Evolutionary conservation across 1,140 invertebrate species (phyloP).

Genomic region (Drosophila bifasciata): DNA sequence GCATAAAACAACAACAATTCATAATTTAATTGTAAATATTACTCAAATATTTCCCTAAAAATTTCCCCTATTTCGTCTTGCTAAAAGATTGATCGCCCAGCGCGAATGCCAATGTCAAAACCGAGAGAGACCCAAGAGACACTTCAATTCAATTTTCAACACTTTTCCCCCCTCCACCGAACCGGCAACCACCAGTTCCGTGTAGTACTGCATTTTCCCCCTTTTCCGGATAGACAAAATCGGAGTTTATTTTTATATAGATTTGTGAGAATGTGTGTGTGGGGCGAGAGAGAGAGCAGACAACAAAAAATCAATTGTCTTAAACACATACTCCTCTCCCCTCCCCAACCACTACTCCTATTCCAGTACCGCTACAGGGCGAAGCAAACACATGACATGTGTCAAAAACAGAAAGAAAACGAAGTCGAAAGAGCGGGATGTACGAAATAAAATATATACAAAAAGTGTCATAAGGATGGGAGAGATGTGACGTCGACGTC

Average conservation of each 20-base stretch:
- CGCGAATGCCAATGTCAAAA: constrained; percentile 64
- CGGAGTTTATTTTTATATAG: constrained; percentile 61
- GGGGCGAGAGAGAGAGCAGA: constrained; percentile 44
- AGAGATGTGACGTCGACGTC: constrained; percentile 1
- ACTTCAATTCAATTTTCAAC: constrained; percentile 63
- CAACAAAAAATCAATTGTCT: constrained; percentile 75
- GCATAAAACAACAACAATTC: too few species aligned
- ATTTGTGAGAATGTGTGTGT: constrained; percentile 7
- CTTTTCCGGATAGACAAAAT: constrained; percentile 18
- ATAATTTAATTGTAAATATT: neutral
- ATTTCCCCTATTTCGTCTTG: neutral
- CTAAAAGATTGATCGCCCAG: constrained; percentile 34
- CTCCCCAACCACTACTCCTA: constrained; percentile 2
- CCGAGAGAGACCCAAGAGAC: constrained; percentile 17
- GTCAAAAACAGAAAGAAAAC: constrained; percentile 55
- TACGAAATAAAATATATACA: constrained; percentile 63
- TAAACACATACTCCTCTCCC: constrained; percentile 32
- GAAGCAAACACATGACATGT: constrained; percentile 62
- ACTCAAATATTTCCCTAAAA: too few species aligned
- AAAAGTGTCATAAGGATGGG: constrained; percentile 75
- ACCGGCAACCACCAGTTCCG: constrained; percentile 31
- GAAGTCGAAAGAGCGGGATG: constrained; percentile 21
- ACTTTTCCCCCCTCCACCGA: constrained; percentile 28
- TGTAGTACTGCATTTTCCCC: constrained; percentile 22
- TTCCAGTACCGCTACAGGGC: neutral